A percentile compares a stretch with the other conserved stretches of the same genome.
Conservation (phyloP, 2,113 vertebrate species). For the Psophia crepitans region DNA sequence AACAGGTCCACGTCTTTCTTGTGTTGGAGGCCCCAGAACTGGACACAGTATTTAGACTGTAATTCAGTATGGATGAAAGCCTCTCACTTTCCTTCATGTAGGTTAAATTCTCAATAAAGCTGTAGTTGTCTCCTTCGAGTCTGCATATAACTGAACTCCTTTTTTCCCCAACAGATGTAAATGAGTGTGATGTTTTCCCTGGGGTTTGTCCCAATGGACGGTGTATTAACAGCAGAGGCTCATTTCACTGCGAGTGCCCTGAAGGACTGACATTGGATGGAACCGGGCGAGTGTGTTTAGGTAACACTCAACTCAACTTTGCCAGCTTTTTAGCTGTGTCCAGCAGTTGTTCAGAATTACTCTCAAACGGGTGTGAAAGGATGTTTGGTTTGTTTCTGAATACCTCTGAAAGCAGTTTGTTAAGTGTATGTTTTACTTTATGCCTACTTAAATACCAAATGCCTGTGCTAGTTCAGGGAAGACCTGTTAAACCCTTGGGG, state of each 20-base stretch:
- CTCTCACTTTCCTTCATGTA: neutral
- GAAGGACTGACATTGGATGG: conserved; percentile 75
- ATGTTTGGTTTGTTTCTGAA: neutral
- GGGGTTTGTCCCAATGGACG: conserved; percentile 75
- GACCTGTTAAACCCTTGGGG: neutral
- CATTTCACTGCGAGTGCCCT: conserved; percentile 77
- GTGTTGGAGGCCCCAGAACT: no score
- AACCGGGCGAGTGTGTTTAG: conserved; percentile 75
- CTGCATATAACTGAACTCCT: neutral
- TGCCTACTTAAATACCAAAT: neutral
- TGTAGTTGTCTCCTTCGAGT: neutral
- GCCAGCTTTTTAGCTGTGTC: neutral
- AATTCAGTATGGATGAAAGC: neutral
- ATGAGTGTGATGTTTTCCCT: conserved; percentile 80
- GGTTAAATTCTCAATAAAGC: neutral
- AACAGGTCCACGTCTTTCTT: no score
- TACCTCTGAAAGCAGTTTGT: neutral
- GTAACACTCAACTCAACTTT: conserved; percentile 13
- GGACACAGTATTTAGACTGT: neutral
- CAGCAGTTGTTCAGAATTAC: neutral
- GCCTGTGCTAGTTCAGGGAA: neutral
- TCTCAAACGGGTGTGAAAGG: neutral
- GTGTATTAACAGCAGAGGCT: conserved; percentile 78
- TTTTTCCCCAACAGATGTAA: conserved; percentile 69
- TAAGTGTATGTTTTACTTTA: neutral